Conservation (phyloP, 2,113 vertebrate genomes). For the Climacteris rufus region DNA sequence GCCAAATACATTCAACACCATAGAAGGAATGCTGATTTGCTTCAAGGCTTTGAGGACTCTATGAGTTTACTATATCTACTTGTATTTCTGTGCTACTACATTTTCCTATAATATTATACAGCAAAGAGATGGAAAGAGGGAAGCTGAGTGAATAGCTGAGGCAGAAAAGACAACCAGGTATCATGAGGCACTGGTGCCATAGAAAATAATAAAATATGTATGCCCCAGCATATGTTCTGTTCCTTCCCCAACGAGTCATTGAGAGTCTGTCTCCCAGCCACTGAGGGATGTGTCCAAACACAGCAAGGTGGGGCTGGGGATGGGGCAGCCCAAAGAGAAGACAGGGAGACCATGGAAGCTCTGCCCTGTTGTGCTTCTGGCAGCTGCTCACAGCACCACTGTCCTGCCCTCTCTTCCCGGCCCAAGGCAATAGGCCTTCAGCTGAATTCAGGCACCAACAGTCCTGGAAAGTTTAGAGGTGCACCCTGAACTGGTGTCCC, state of each 20-base stretch:
- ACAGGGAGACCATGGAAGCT: neutral
- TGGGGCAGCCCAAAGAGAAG: neutral
- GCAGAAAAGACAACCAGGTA: neutral
- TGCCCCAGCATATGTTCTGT: neutral
- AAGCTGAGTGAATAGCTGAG: neutral
- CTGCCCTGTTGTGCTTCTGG: neutral
- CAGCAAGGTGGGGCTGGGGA: rapidly evolving
- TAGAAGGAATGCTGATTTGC: neutral
- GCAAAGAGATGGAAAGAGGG: neutral
- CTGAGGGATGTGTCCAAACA: neutral
- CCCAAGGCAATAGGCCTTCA: neutral
- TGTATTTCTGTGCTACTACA: neutral
- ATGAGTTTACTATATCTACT: neutral
- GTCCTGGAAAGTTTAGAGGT: neutral
- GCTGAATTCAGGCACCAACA: neutral
- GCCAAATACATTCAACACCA: neutral
- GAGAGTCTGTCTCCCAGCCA: rapidly evolving
- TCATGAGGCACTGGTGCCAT: neutral
- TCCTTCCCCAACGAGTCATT: neutral
- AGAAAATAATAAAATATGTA: neutral
- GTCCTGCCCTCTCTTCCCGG: neutral
- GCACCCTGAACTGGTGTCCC: neutral
- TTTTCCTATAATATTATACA: neutral
- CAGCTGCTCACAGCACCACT: neutral
- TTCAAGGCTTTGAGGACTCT: neutral